Evolutionary conservation across 1,140 invertebrate genomes (phyloP).

Genomic region (Neelides sp.): DNA sequence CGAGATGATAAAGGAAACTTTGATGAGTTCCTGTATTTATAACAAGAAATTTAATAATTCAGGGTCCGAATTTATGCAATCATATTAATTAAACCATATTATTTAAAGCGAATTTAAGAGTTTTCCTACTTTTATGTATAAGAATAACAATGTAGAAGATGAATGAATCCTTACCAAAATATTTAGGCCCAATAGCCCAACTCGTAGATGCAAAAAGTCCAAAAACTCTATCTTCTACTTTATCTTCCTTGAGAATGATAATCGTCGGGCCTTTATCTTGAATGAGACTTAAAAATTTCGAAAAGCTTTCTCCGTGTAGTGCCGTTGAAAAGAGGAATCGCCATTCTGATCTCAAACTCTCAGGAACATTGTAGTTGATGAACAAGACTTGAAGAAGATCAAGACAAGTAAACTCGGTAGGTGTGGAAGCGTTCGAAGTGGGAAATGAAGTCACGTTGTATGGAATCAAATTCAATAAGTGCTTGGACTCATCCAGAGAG

Average conservation of each 20-base stretch:
- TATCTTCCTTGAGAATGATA: conserved; percentile 61
- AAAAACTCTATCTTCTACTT: conserved; percentile 74
- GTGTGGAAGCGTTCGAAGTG: too few species aligned
- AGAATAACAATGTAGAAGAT: background rate
- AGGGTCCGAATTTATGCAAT: too few species aligned
- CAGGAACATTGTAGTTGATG: conserved; percentile 58
- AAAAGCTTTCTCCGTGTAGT: conserved; percentile 70
- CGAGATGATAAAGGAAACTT: conserved; percentile 68
- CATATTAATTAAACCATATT: background rate
- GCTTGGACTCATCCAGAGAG: conserved; percentile 16
- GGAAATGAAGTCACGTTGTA: conserved; percentile 16
- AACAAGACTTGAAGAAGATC: conserved; percentile 63
- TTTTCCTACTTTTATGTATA: conserved; percentile 1
- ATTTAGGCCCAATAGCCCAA: conserved; percentile 59
- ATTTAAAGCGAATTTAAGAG: background rate
- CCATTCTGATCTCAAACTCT: conserved; percentile 59
- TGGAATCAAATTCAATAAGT: conserved; percentile 10
- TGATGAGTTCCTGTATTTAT: conserved; percentile 46
- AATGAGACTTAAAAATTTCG: conserved; percentile 51
- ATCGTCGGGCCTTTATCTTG: conserved; percentile 62
- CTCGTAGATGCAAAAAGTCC: conserved; percentile 67
- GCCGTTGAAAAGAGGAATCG: conserved; percentile 68
- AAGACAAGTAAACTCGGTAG: conserved; percentile 41
- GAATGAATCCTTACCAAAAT: conserved; percentile 39
- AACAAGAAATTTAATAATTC: conserved; percentile 5